Percentiles rank a stretch among this genome's conserved stretches.
Conservation (phyloP, 2,888 invertebrate genomes). For the Volucella bombylans region DNA sequence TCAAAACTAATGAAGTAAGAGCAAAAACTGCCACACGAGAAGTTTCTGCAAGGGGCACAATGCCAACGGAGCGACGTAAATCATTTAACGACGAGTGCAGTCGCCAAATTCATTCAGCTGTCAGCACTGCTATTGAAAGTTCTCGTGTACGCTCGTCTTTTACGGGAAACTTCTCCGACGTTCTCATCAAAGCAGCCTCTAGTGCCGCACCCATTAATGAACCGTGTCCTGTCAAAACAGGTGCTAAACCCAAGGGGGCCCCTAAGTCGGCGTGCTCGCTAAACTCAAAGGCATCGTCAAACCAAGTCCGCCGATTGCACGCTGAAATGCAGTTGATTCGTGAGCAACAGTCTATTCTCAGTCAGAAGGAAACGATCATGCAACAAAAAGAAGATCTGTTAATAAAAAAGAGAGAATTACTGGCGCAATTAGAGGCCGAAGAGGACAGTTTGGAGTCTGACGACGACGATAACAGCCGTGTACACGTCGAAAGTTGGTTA, state of each 20-base stretch:
- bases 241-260: not conserved
- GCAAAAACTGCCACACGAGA: slow-evolving; percentile 5
- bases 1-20: not conserved
- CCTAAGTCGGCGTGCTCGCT: not conserved
- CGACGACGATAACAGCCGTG: no score
- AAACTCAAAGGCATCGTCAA: slow-evolving; percentile 7
- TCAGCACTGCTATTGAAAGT: not conserved
- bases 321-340: not conserved
- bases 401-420: not conserved
- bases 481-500: no score
- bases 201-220: not conserved
- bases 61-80: slow-evolving; percentile 18
- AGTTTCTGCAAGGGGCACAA: not conserved
- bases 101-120: not conserved
- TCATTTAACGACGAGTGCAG: slow-evolving; percentile 8
- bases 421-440: no score
- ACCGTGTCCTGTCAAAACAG: not conserved
- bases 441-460: no score
- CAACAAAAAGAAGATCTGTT: slow-evolving; percentile 27
- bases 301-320: not conserved
- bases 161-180: slow-evolving; percentile 13
- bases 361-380: no score
- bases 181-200: no score
- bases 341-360: no score
- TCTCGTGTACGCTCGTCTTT: slow-evolving; percentile 12